A percentile compares a stretch with the other conserved stretches of the same genome.
phyloP scores from a whole-genome alignment of 2,797 vertebrate genomes.

The Dendrocincla tyrannina region DNA sequence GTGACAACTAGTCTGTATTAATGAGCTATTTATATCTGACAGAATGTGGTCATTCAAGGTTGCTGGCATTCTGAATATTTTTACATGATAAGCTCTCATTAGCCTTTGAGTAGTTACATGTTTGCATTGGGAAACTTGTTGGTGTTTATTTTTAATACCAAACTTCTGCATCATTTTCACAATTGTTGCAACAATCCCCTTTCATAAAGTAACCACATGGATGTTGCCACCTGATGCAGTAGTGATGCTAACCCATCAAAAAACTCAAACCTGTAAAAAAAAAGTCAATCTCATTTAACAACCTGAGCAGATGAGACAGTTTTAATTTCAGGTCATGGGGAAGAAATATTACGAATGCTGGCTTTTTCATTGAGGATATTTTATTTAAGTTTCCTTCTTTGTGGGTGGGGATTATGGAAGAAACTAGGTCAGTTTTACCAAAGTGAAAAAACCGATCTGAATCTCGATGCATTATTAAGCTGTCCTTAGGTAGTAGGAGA shows the following conservation, averaged over 20 bases:
- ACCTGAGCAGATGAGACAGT: constrained; percentile 32
- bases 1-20: constrained; percentile 43
- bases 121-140: constrained; percentile 45
- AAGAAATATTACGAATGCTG: constrained; percentile 24
- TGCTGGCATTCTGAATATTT: constrained; percentile 43
- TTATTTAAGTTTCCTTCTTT: constrained; percentile 48
- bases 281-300: constrained; percentile 61
- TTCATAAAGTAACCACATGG: not conserved
- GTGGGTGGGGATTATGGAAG: not conserved
- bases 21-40: constrained; percentile 49
- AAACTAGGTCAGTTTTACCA: constrained; percentile 69
- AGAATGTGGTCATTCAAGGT: constrained; percentile 40
- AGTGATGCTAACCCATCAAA: constrained; percentile 42
- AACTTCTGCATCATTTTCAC: constrained; percentile 59
- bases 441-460: not conserved
- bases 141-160: constrained; percentile 32
- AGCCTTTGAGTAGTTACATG: constrained; percentile 21
- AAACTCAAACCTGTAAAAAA: constrained; percentile 30
- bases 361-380: constrained; percentile 36
- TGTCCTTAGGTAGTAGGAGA: constrained; percentile 30
- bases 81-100: constrained; percentile 35
- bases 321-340: constrained; percentile 45
- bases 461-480: constrained; percentile 64
- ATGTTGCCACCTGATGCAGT: not conserved
- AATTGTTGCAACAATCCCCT: constrained; percentile 30